These are phyloP conservation scores for Fulmarus glacialis DNA, from an alignment of 2,113 vertebrate species.

Conservation along the genomic window DNA sequence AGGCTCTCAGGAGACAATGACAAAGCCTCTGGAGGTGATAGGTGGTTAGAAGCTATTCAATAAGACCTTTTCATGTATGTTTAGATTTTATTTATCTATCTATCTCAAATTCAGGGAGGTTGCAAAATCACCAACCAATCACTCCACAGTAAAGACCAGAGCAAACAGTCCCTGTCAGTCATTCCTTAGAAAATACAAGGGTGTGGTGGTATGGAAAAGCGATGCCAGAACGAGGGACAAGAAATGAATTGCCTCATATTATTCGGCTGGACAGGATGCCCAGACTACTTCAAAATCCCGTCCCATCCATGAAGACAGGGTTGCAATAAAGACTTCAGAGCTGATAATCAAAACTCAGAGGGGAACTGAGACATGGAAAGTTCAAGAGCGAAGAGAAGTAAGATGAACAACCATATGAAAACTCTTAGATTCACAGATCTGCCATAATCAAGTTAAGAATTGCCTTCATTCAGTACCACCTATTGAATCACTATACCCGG, in stretches of 20 bases:
- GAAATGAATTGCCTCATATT: background rate
- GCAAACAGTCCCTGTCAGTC: background rate
- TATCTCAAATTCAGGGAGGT: background rate
- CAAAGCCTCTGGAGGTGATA: background rate
- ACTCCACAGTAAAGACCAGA: background rate
- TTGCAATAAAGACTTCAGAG: background rate
- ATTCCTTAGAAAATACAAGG: background rate
- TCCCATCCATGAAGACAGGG: background rate
- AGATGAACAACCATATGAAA: background rate
- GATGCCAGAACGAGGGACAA: background rate
- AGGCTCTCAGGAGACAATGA: background rate
- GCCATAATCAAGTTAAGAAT: background rate
- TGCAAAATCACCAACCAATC: background rate
- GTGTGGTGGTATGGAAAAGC: background rate
- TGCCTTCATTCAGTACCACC: background rate
- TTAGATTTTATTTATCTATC: background rate
- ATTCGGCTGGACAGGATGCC: background rate
- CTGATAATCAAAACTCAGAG: background rate
- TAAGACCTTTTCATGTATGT: background rate
- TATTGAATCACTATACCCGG: background rate
- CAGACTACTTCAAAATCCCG: background rate
- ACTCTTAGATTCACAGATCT: background rate
- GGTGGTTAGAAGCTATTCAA: background rate
- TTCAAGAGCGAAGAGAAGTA: background rate
- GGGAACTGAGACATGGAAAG: background rate